Percentiles rank a stretch among this genome's conserved stretches.
These are phyloP conservation scores for Papilio machaon DNA, from an alignment of 1,140 invertebrate genomes.

Conservation along the genomic window DNA sequence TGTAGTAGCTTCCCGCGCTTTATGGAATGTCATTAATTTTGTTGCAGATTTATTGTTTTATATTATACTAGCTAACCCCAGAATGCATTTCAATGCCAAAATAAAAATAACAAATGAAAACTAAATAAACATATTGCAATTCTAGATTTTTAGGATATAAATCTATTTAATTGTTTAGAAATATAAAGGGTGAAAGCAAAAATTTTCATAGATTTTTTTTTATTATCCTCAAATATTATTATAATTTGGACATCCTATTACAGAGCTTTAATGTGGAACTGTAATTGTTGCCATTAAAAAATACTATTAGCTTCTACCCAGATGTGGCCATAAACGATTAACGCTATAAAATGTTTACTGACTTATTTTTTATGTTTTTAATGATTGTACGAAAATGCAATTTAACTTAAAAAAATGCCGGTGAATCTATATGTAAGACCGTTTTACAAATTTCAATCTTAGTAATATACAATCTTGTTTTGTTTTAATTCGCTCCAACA, in stretches of 20 bases:
- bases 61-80: too few relatives aligned
- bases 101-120: background rate
- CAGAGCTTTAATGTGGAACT: conserved; percentile 16
- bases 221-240: background rate
- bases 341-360: conserved; percentile 34
- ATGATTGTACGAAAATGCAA: background rate
- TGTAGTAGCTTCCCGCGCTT: conserved; percentile 21
- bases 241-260: conserved; percentile 3
- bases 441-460: too few relatives aligned
- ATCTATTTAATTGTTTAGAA: background rate
- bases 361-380: conserved; percentile 19
- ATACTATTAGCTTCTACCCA: conserved; percentile 42
- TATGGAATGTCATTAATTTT: conserved; percentile 16
- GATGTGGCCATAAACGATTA: conserved; percentile 40
- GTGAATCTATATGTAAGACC: too few relatives aligned
- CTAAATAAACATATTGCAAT: background rate
- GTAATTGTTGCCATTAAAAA: conserved; percentile 45
- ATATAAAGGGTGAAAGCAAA: background rate
- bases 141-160: background rate
- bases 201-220: background rate
- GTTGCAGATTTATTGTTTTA: background rate
- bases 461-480: too few relatives aligned
- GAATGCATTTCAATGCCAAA: background rate
- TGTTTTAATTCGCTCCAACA: background rate
- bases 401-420: background rate